Evolutionary conservation across 2,797 vertebrate genomes (phyloP).

Genomic region (Anabacerthia variegaticeps): DNA sequence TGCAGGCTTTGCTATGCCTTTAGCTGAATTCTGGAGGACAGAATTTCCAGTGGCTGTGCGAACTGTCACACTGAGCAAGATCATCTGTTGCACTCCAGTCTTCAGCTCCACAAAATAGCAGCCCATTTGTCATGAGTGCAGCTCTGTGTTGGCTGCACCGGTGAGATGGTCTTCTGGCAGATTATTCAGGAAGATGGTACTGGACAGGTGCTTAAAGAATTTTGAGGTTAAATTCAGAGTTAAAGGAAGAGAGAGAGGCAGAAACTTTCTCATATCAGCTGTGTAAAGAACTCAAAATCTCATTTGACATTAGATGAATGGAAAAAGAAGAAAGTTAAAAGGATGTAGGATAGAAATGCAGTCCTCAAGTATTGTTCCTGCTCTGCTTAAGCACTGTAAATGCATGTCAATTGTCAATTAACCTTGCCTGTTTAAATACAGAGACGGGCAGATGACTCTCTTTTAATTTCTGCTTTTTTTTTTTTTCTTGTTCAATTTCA

Average conservation of each 20-base stretch:
- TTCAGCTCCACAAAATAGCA: neutral
- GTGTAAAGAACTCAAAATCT: neutral
- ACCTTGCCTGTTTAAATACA: slow-evolving; percentile 58
- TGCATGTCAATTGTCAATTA: slow-evolving; percentile 62
- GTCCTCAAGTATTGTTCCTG: slow-evolving; percentile 33
- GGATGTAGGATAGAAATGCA: neutral
- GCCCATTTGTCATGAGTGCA: slow-evolving; percentile 38
- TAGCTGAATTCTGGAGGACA: neutral
- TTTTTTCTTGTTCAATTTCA: neutral
- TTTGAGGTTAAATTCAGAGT: slow-evolving; percentile 26
- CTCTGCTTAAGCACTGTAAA: slow-evolving; percentile 41
- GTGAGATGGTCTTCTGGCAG: slow-evolving; percentile 1
- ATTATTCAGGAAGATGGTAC: slow-evolving; percentile 1
- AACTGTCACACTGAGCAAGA: slow-evolving; percentile 43
- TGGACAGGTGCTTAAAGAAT: slow-evolving; percentile 2
- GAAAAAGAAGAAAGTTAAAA: slow-evolving; percentile 3
- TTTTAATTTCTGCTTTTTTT: slow-evolving; percentile 43
- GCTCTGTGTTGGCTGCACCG: neutral
- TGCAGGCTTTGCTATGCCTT: neutral
- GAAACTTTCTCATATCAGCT: slow-evolving; percentile 3
- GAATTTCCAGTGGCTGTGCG: slow-evolving; percentile 16
- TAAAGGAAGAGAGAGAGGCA: neutral
- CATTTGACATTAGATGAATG: neutral
- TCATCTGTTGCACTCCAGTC: slow-evolving; percentile 13
- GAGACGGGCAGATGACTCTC: slow-evolving; percentile 52